Base-by-base conservation (phyloP, 1,140 invertebrate genomes). In the Colletes latitarsis region DNA sequence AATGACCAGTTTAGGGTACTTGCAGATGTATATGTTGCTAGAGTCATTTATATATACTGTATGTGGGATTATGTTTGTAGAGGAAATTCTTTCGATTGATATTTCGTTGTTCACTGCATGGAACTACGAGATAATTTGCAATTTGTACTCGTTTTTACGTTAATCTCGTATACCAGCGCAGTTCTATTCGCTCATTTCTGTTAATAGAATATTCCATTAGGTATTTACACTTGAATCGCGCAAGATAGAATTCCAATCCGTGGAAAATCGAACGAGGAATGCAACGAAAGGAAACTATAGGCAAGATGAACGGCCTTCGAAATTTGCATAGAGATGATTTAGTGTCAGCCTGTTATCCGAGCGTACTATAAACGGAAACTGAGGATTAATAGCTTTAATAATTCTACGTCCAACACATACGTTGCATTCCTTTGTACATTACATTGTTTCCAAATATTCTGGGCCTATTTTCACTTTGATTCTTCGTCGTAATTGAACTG, bases 291-390 rank as follows among this genome's bases (percentile, higher is more conserved):
- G 43, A 62, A 58, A 12, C 46, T 21, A 30, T 30, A 21, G 12
- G 43, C 46, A 62, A 52, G 55, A 77, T 60, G 66, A 39, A 77
- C 75, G 46, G 15, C 53, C 67, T 70, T 69, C 46, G 66, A 15
- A 62, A 77, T 77, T 77, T 77, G 57, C 75, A 77, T 77, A 62
- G 17, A 77, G 57, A 77, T 77, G 66, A 77, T 77, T 77, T 70
- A 53, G 17, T 8, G 8, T 62, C 55, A 0, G 21, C 9, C 66
- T 62, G 17, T 62, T 52, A 58, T 43, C 55, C 57, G 21, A 14
- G 4, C 8, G 43, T 57, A 12, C 14, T 53, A 19, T 69, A 70
- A 52, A 77, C 55, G 55, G 75, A 62, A 77, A 70, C 66, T 49
- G 6, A 43, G 66, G 9, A 77, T 77, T 70, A 77, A 69, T 77